A percentile compares a stretch with the other conserved stretches of the same genome.
Conservation (phyloP, 2,797 vertebrate species). For the Setipinna tenuifilis region DNA sequence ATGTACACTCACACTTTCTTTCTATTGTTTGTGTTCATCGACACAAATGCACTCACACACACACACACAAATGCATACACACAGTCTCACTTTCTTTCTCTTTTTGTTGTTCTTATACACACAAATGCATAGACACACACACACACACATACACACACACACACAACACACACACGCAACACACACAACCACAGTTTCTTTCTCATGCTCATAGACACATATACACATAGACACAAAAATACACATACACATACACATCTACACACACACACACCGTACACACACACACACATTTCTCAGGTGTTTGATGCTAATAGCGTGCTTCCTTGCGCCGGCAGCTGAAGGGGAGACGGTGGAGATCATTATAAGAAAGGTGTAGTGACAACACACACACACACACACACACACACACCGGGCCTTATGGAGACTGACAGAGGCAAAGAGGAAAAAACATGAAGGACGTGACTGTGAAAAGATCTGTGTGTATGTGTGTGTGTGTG, state of each 20-base stretch:
- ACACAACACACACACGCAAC: background rate
- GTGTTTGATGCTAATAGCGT: background rate
- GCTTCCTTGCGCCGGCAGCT: background rate
- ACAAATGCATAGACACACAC: too few species aligned
- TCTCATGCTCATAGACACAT: background rate
- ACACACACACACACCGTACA: too few species aligned
- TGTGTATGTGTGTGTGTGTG: conserved; percentile 27
- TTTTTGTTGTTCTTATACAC: too few species aligned
- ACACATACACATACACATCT: background rate
- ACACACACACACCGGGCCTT: conserved; percentile 50
- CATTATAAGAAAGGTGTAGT: conserved; percentile 31
- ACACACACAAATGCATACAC: too few species aligned
- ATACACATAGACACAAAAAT: background rate
- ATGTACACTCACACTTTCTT: background rate
- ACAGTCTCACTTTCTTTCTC: too few species aligned
- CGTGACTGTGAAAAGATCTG: background rate
- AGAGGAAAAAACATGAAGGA: conserved; percentile 4
- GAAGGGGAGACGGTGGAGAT: background rate
- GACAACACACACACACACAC: conserved; percentile 47
- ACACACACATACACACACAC: background rate
- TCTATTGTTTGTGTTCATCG: too few species aligned
- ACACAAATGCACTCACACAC: too few species aligned
- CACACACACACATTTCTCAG: background rate
- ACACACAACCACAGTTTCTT: background rate
- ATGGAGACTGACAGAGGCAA: conserved; percentile 52